These are phyloP conservation scores for Stenolophus ochropezus DNA, from an alignment of 2,888 invertebrate genomes.

Conservation along the genomic window DNA sequence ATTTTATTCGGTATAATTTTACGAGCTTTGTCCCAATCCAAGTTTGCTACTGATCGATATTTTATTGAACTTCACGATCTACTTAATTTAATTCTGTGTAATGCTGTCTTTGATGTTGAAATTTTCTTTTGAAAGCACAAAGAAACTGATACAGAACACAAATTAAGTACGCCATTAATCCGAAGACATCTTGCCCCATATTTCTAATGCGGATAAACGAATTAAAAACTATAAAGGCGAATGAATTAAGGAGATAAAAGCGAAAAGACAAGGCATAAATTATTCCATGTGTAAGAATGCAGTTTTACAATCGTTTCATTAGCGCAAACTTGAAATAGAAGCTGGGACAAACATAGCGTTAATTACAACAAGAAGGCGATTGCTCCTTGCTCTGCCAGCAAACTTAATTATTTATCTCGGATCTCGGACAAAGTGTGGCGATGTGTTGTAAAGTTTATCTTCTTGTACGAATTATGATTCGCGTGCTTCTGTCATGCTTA, in stretches of 20 bases:
- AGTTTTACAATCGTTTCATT: conserved; percentile 47
- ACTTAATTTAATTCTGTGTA: conserved; percentile 1
- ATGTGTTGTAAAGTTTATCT: conserved; percentile 28
- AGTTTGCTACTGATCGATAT: background rate
- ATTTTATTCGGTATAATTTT: background rate
- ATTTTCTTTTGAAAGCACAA: background rate
- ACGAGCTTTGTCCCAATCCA: background rate
- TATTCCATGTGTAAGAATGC: conserved; percentile 28
- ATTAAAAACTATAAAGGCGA: conserved; percentile 12
- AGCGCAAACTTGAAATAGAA: conserved; percentile 14
- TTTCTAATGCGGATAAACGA: background rate
- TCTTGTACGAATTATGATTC: conserved; percentile 31
- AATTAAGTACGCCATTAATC: conserved; percentile 11
- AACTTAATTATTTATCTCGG: conserved; percentile 31
- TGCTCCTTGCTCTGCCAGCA: background rate
- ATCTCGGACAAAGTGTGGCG: conserved; percentile 4
- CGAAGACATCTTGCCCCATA: background rate
- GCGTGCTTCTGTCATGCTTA: background rate
- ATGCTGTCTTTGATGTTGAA: conserved; percentile 27
- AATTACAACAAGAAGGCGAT: conserved; percentile 37
- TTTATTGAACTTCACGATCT: background rate
- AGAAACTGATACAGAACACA: background rate
- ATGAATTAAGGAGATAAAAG: conserved; percentile 17
- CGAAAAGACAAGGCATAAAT: conserved; percentile 36
- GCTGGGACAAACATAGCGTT: conserved; percentile 23